These are phyloP conservation scores for Drosophila subpulchrella DNA, from an alignment of 1,140 invertebrate species.

Conservation along the genomic window DNA sequence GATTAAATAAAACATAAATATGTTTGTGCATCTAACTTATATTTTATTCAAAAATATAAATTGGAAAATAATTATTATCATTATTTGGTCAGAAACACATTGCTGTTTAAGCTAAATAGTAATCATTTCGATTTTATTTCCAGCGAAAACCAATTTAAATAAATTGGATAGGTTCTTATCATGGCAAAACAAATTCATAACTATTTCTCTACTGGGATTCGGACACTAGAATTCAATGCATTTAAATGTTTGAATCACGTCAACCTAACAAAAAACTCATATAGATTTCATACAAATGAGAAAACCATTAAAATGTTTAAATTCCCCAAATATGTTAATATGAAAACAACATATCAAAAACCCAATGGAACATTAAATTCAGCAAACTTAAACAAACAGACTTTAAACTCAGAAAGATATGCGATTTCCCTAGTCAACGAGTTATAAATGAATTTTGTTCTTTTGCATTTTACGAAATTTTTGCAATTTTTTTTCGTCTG, in stretches of 20 bases:
- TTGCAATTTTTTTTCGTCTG: slow-evolving; percentile 46
- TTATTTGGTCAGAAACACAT: background rate
- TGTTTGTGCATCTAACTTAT: too few relatives aligned
- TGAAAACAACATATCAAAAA: too few relatives aligned
- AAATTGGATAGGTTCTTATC: too few relatives aligned
- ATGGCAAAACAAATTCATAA: background rate
- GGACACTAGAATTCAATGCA: background rate
- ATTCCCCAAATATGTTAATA: too few relatives aligned
- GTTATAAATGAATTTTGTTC: slow-evolving; percentile 27
- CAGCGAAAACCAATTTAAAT: too few relatives aligned
- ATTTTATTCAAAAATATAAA: too few relatives aligned
- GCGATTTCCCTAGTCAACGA: slow-evolving; percentile 20
- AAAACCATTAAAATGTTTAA: too few relatives aligned
- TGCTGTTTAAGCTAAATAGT: background rate
- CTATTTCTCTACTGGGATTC: background rate
- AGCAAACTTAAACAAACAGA: background rate
- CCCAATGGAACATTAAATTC: background rate
- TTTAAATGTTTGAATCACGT: background rate
- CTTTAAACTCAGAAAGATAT: slow-evolving; percentile 1
- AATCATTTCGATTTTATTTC: too few relatives aligned
- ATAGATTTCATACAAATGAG: too few relatives aligned
- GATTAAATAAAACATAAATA: too few relatives aligned
- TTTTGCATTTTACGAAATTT: slow-evolving; percentile 15
- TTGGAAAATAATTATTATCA: too few relatives aligned
- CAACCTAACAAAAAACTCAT: too few relatives aligned